These are phyloP conservation scores for Psittacula derbiana DNA, from an alignment of 2,797 vertebrate genomes.

Conservation along the genomic window DNA sequence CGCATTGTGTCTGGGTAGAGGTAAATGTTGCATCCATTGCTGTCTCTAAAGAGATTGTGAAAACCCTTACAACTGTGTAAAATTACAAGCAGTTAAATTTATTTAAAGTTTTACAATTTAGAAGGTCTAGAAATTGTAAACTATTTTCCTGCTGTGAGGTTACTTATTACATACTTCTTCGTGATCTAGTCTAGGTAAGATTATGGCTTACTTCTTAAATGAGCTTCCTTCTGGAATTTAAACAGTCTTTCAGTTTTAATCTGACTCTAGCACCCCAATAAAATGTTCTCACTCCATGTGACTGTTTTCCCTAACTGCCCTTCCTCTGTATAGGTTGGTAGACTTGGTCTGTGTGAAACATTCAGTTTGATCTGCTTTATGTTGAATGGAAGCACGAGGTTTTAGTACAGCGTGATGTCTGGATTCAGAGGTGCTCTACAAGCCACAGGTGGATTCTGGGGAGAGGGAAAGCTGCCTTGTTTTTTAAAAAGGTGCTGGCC, in stretches of 20 bases:
- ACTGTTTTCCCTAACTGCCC: background rate
- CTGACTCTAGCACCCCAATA: background rate
- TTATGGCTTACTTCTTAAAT: background rate
- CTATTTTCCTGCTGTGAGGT: background rate
- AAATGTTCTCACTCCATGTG: background rate
- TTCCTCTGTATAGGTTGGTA: background rate
- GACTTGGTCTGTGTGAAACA: background rate
- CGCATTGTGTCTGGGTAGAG: background rate
- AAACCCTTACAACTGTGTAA: background rate
- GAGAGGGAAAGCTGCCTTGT: background rate
- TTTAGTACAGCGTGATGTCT: background rate
- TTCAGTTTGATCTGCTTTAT: background rate
- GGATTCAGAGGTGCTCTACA: background rate
- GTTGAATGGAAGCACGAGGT: background rate
- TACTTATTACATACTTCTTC: background rate
- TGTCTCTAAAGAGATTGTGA: fast-evolving
- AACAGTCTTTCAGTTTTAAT: background rate
- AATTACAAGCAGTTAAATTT: background rate
- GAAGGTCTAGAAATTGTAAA: background rate
- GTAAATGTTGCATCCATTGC: background rate
- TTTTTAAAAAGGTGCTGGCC: background rate
- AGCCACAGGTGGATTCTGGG: background rate
- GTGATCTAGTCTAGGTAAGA: background rate
- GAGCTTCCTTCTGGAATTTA: background rate
- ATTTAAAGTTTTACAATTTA: background rate